Conservation (phyloP, 2,888 invertebrate genomes). For the Tanytarsus gracilentus region DNA sequence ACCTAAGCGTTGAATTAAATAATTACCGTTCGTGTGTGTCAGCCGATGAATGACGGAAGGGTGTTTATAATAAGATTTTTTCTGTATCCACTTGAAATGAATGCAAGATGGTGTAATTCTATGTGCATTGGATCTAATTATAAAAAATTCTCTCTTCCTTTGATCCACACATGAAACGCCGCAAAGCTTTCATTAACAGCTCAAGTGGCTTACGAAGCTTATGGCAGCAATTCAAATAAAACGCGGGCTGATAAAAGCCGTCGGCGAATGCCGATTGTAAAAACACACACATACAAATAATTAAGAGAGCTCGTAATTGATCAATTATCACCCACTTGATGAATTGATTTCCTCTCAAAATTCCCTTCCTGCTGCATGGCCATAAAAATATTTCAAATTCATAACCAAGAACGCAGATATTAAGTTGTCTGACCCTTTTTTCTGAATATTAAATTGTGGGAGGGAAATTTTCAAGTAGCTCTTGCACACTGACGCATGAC, state of each 20-base stretch:
- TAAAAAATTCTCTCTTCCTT: too few relatives aligned
- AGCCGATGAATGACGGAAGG: too few relatives aligned
- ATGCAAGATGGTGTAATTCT: too few relatives aligned
- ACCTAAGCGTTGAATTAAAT: too few relatives aligned
- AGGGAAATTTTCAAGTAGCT: neutral
- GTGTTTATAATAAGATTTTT: too few relatives aligned
- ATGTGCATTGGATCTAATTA: too few relatives aligned
- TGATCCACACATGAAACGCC: too few relatives aligned
- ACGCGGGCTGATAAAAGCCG: constrained; percentile 9
- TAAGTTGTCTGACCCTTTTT: too few relatives aligned
- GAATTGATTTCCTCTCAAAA: constrained; percentile 19
- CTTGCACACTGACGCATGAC: neutral
- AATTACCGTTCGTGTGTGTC: too few relatives aligned
- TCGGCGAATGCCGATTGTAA: constrained; percentile 8
- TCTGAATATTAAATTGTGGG: too few relatives aligned
- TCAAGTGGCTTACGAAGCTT: constrained; percentile 11
- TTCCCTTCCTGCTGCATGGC: neutral
- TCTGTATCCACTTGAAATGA: too few relatives aligned
- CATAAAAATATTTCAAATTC: constrained; percentile 4
- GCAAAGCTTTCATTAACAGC: too few relatives aligned
- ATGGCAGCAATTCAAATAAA: constrained; percentile 5
- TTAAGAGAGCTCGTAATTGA: constrained; percentile 8
- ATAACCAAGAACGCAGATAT: neutral
- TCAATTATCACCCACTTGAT: constrained; percentile 25
- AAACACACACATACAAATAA: constrained; percentile 12